phyloP scores from a whole-genome alignment of 2,113 vertebrate species.

The Crotophaga sulcirostris region DNA sequence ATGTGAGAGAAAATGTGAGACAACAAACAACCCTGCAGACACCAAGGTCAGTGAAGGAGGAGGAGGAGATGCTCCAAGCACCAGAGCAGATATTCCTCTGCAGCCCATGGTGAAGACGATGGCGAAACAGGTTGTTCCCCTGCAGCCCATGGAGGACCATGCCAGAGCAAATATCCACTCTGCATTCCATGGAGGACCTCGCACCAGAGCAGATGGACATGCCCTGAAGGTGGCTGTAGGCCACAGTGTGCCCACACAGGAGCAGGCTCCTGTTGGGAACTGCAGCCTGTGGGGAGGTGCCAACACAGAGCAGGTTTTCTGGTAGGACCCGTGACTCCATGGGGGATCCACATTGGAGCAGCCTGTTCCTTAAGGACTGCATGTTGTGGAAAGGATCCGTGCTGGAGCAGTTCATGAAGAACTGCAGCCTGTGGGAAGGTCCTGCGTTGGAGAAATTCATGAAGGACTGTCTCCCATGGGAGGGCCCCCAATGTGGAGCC shows the following conservation, averaged over 20 bases:
- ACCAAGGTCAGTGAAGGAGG: neutral
- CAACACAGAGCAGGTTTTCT: neutral
- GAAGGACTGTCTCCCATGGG: neutral
- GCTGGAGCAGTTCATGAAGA: neutral
- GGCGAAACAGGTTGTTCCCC: neutral
- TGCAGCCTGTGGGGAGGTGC: neutral
- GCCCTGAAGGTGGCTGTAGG: neutral
- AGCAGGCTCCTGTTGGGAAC: neutral
- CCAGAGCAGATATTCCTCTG: neutral
- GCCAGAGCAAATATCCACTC: neutral
- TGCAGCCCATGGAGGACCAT: neutral
- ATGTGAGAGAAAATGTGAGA: neutral
- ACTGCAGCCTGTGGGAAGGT: neutral
- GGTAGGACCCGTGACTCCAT: neutral
- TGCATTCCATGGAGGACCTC: neutral
- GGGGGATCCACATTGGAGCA: neutral
- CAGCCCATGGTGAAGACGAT: neutral
- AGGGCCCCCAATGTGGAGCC: neutral
- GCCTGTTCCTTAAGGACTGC: neutral
- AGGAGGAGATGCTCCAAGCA: neutral
- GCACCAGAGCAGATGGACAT: neutral
- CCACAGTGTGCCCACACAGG: neutral
- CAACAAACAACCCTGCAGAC: neutral
- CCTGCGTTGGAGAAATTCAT: neutral
- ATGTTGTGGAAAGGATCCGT: neutral